A percentile compares a stretch with the other conserved stretches of the same genome.
phyloP scores from a whole-genome alignment of 2,113 vertebrate species.

The Anthoscopus minutus region DNA sequence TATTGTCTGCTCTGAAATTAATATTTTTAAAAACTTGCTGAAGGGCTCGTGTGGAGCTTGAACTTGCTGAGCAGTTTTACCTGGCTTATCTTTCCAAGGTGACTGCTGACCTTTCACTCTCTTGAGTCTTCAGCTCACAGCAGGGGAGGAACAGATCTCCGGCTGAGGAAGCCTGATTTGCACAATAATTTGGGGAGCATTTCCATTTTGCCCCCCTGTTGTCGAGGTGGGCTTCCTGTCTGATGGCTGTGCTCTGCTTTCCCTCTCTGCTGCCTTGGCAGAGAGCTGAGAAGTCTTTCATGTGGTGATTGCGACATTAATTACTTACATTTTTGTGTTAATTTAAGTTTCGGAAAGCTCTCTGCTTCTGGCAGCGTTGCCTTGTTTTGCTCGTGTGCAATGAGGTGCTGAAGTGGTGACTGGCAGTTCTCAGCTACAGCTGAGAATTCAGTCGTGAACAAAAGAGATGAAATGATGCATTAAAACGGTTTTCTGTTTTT shows the following conservation, averaged over 20 bases:
- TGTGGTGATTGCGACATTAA: conserved; percentile 17
- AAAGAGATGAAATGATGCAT: not conserved
- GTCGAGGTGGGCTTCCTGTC: not conserved
- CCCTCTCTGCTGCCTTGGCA: not conserved
- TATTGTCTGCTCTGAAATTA: not conserved
- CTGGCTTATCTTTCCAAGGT: not conserved
- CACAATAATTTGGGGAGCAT: conserved; percentile 31
- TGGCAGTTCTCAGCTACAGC: not conserved
- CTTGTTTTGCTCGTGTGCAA: not conserved
- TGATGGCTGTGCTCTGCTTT: not conserved
- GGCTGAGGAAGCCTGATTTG: conserved; percentile 26
- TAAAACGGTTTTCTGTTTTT: not conserved
- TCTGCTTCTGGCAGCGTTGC: not conserved
- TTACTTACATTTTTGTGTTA: conserved; percentile 16
- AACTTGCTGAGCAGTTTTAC: not conserved
- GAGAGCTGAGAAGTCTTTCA: conserved; percentile 1
- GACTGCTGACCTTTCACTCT: not conserved
- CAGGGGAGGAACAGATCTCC: not conserved
- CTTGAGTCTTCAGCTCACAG: not conserved
- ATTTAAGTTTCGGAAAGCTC: not conserved
- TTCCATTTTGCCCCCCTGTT: conserved; percentile 14
- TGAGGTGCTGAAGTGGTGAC: not conserved
- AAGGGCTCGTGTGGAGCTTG: not conserved
- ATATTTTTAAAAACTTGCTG: not conserved
- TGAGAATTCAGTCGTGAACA: not conserved